Evolutionary conservation across 2,113 vertebrate genomes (phyloP).

Genomic region (Lathamus discolor): DNA sequence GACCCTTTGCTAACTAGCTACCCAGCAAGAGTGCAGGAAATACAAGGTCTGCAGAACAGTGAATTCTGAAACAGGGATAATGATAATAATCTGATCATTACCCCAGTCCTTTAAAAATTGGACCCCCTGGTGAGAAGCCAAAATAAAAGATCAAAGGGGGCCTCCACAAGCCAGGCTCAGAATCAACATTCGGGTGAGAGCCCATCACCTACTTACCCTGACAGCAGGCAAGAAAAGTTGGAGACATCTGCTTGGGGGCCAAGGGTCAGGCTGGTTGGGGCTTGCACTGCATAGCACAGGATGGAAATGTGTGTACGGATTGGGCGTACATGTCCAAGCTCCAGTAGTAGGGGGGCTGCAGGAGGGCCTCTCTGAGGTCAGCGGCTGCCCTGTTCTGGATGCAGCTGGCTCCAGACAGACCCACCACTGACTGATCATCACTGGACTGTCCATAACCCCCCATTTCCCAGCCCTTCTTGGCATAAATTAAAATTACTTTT

Average conservation of each 20-base stretch:
- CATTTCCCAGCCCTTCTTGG: not conserved
- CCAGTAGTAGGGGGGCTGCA: not conserved
- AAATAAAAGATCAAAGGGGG: slow-evolving; percentile 60
- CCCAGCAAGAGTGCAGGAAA: slow-evolving; percentile 19
- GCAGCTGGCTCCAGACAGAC: not conserved
- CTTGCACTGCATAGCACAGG: not conserved
- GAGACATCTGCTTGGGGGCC: slow-evolving; percentile 55
- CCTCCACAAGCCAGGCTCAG: not conserved
- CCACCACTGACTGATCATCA: not conserved
- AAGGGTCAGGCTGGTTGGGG: slow-evolving; percentile 25
- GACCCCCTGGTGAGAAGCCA: slow-evolving; percentile 1
- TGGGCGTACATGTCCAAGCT: not conserved
- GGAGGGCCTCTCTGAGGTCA: not conserved
- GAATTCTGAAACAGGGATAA: not conserved
- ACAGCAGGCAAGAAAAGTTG: slow-evolving; percentile 63
- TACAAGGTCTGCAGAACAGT: not conserved
- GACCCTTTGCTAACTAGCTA: not conserved
- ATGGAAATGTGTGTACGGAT: not conserved
- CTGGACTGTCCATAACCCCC: not conserved
- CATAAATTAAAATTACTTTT: not conserved
- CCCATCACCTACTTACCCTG: slow-evolving; percentile 35
- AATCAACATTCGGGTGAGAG: slow-evolving; percentile 33
- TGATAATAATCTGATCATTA: slow-evolving; percentile 41
- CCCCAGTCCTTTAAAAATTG: slow-evolving; percentile 27
- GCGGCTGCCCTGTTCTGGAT: not conserved